phyloP scores from a whole-genome alignment of 2,888 invertebrate genomes.

The Cinara cedri region DNA sequence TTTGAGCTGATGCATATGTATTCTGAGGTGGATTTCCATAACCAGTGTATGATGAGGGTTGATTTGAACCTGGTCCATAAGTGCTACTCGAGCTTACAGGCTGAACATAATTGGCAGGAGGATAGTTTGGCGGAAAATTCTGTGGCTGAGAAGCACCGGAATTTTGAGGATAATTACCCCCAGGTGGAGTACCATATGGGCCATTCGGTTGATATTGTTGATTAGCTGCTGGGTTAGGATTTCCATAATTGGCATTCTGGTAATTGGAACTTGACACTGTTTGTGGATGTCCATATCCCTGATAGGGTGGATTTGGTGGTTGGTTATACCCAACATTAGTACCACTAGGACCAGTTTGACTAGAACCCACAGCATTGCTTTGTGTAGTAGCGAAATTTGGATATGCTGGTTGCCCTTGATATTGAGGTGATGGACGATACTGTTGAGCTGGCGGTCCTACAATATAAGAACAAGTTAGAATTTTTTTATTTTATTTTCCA shows the following conservation, averaged over 20 bases:
- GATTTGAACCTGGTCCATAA: conserved; percentile 35
- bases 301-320: conserved; percentile 52
- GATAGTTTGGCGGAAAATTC: conserved; percentile 43
- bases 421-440: conserved; percentile 43
- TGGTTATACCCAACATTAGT: conserved; percentile 37
- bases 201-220: conserved; percentile 43
- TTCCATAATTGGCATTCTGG: conserved; percentile 52
- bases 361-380: conserved; percentile 40
- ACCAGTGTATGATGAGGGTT: conserved; percentile 39
- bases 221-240: conserved; percentile 1
- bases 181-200: conserved; percentile 44
- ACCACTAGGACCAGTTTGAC: conserved; percentile 47
- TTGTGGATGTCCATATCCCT: conserved; percentile 56
- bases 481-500: no score
- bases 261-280: conserved; percentile 53
- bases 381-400: conserved; percentile 50
- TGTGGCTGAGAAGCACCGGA: conserved; percentile 39
- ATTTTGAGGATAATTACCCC: conserved; percentile 31
- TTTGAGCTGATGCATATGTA: conserved; percentile 64
- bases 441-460: conserved; percentile 46
- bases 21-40: conserved; percentile 61
- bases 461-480: conserved; percentile 13
- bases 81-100: conserved; percentile 37
- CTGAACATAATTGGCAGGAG: conserved; percentile 33
- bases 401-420: conserved; percentile 42